Evolutionary conservation across 2,797 vertebrate species (phyloP).

Genomic region (Cheirogaleus major): DNA sequence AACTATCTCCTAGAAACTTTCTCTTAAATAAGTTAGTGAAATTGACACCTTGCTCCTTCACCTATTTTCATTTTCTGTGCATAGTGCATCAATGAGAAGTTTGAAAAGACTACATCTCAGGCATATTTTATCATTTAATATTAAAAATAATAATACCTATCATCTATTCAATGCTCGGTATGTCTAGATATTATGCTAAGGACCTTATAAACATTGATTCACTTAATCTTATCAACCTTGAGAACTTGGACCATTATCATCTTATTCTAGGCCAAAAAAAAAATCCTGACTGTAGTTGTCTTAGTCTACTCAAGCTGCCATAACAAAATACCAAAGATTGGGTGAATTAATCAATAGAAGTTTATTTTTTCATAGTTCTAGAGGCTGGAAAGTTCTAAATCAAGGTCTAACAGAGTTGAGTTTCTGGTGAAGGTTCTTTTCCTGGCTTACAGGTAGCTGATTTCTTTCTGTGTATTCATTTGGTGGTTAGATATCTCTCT

Average conservation of each 20-base stretch:
- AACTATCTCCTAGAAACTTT: background rate
- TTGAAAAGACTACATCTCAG: background rate
- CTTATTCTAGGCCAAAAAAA: background rate
- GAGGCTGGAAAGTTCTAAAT: background rate
- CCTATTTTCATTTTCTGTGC: background rate
- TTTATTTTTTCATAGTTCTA: background rate
- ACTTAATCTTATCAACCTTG: background rate
- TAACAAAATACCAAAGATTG: background rate
- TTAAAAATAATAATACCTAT: background rate
- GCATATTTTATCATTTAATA: constrained; percentile 6
- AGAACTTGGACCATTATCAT: background rate
- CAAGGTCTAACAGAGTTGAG: background rate
- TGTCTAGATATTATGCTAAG: background rate
- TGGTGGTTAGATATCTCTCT: background rate
- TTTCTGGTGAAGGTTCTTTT: background rate
- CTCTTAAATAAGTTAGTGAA: background rate
- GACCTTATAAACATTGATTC: background rate
- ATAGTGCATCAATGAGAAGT: background rate
- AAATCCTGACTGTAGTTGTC: background rate
- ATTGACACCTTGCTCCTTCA: background rate
- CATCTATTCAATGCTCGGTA: background rate
- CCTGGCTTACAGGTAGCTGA: background rate
- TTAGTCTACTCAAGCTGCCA: background rate
- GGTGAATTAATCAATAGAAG: background rate
- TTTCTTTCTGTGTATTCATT: background rate